Conservation (phyloP, 2,888 invertebrate species). For the Malachius bipustulatus region DNA sequence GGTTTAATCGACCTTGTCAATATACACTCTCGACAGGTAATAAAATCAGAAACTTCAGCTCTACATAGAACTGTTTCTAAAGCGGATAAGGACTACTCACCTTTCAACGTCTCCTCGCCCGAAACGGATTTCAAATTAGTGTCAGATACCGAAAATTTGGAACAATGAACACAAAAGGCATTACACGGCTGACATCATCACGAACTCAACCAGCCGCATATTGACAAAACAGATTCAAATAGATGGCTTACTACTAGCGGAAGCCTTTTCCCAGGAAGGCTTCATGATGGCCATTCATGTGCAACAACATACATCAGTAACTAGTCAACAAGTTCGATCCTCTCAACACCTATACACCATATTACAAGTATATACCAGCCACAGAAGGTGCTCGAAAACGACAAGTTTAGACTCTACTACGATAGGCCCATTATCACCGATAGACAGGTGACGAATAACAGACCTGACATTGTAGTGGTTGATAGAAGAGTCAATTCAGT, state of each 20-base stretch:
- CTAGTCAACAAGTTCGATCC: conserved; percentile 1
- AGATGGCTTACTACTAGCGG: background rate
- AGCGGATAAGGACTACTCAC: background rate
- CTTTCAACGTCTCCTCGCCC: background rate
- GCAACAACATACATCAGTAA: background rate
- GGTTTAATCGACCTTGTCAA: background rate
- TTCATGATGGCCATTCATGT: conserved; percentile 4
- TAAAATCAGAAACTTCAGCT: background rate
- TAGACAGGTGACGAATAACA: conserved; percentile 3
- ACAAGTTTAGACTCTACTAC: conserved; percentile 1
- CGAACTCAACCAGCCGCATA: background rate
- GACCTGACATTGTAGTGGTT: conserved; percentile 6
- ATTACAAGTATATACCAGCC: background rate
- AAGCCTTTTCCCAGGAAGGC: background rate
- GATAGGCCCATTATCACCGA: conserved; percentile 4
- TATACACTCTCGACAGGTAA: background rate
- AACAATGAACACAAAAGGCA: conserved; percentile 1
- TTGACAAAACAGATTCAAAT: background rate
- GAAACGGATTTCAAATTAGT: background rate
- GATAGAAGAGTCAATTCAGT: background rate
- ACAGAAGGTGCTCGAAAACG: conserved; percentile 4
- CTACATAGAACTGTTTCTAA: background rate
- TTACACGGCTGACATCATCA: conserved; percentile 3
- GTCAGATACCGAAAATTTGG: background rate
- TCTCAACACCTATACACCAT: background rate